phyloP scores from a whole-genome alignment of 2,888 invertebrate genomes.

The Agrotis segetum region DNA sequence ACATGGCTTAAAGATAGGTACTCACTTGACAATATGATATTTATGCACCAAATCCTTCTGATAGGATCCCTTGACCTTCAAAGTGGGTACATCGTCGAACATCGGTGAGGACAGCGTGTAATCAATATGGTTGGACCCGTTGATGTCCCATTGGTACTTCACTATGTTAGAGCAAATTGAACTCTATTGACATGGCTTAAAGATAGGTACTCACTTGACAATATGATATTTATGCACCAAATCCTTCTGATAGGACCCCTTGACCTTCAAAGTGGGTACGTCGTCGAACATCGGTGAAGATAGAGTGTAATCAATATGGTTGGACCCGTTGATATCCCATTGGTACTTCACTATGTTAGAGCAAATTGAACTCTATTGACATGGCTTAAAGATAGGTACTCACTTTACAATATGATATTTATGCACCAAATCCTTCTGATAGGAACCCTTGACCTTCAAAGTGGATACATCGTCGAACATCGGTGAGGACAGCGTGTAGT shows the following conservation, averaged over 20 bases:
- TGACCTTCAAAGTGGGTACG: conserved; percentile 91
- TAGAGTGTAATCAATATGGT: too few species aligned
- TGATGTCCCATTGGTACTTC: conserved; percentile 86
- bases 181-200: too few species aligned
- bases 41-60: conserved; percentile 85
- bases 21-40: conserved; percentile 92
- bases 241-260: conserved; percentile 90
- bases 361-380: too few species aligned
- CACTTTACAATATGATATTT: conserved; percentile 92
- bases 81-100: conserved; percentile 89
- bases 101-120: conserved; percentile 93
- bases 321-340: too few species aligned
- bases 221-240: conserved; percentile 89
- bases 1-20: background rate
- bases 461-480: too few species aligned
- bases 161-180: too few species aligned
- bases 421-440: too few species aligned
- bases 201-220: conserved; percentile 88
- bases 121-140: conserved; percentile 89
- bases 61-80: conserved; percentile 91
- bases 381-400: conserved; percentile 70
- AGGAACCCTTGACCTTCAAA: too few species aligned
- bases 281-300: too few species aligned
- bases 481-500: too few species aligned
- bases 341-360: too few species aligned